Evolutionary conservation across 2,797 vertebrate genomes (phyloP), one percentile per base, ranked within the genome.

Genomic region (Margarornis squamiger): DNA sequence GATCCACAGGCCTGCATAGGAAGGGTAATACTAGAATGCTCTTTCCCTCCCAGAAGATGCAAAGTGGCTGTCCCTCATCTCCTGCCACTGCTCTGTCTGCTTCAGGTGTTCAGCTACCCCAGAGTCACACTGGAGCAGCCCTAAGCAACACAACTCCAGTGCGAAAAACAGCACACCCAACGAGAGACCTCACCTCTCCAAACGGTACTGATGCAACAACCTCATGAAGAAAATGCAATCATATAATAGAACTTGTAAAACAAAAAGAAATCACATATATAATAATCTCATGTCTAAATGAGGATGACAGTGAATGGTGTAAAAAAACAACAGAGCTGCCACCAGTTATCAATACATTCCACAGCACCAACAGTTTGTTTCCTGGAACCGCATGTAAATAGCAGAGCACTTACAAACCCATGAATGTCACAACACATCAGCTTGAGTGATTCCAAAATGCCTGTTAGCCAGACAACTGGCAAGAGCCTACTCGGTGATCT

Each of bases 351-450:
- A 85, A 94, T 48, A 92, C 77, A 96, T 97, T 96, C 95, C 88
- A 93, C 96, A 97, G 97, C 97, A 97, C 96, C 95, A 13, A 95
- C 58, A 88, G 94, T 93, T 90, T 83, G 93, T 83, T 94, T 97
- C 94, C 93, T 91, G 93, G 91, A 90, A 96, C 95, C 51, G 26
- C 43, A 90, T 1, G 65, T 55, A 87, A 96, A 88, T 13, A 88
- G 95, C 68, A 26, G 82, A 93, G 94, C 16, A 19, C 90, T 90
- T 66, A 88, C 88, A 92, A 92, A 96, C 73, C 90, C 87, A 92
- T 13, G 45, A 91, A 92, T 39, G 58, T 94, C 94, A 79, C 62
- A 95, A 92, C n/a, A 45, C 92, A 81, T 94, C 94, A 92, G 79
- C 90, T 93, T 55, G 94, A 94, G 87, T 13, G 88, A 93, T 92